Percentiles rank a stretch among this genome's conserved stretches.
These are phyloP conservation scores for Macaca mulatta DNA, from an alignment of 2,113 vertebrate genomes.

Conservation along the genomic window DNA sequence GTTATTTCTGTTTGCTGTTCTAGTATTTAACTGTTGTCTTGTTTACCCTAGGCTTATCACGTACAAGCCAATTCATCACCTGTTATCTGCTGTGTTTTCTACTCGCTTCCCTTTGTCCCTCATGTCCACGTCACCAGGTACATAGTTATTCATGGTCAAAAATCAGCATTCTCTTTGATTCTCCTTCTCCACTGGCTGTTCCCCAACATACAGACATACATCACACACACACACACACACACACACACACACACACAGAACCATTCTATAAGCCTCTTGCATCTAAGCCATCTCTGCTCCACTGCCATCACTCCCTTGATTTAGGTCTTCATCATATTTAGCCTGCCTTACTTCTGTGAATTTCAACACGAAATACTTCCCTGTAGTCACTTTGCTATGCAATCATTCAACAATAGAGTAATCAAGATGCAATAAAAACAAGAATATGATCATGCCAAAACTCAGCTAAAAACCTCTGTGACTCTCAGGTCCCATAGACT, in stretches of 20 bases:
- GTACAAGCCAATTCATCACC: background rate
- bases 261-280: background rate
- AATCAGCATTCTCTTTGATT: background rate
- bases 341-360: background rate
- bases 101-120: background rate
- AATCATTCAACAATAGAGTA: background rate
- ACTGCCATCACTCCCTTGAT: background rate
- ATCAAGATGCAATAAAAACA: background rate
- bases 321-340: background rate
- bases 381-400: background rate
- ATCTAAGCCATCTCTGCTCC: background rate
- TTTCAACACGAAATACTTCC: background rate
- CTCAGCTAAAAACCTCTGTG: background rate
- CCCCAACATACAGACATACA: background rate
- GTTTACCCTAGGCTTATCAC: background rate
- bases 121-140: background rate
- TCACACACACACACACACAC: background rate
- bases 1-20: background rate
- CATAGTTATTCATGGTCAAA: background rate
- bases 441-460: background rate
- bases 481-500: background rate
- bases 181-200: background rate
- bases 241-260: background rate
- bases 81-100: background rate
- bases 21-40: background rate